Conservation (phyloP, 2,888 invertebrate species). For the Drosophila nr. perissopoda region DNA sequence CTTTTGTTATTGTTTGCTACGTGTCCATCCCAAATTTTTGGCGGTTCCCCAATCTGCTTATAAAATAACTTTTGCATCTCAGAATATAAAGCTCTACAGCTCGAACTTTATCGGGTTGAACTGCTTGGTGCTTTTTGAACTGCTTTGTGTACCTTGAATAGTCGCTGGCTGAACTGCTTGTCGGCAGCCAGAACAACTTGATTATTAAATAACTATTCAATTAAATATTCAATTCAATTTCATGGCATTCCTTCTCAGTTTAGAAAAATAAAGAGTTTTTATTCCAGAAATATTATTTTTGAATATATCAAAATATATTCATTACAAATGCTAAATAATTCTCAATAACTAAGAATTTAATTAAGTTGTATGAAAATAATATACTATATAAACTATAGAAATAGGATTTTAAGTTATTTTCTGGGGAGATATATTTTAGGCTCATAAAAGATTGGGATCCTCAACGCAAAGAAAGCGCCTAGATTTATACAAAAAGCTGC, state of each 20-base stretch:
- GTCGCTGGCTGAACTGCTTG: not conserved
- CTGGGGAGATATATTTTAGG: not conserved
- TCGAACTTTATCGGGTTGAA: not conserved
- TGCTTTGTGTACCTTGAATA: not conserved
- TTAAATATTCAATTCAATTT: not conserved
- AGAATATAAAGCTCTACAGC: not conserved
- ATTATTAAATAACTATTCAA: not conserved
- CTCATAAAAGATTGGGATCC: not conserved
- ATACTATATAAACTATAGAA: not conserved
- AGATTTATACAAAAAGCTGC: not conserved
- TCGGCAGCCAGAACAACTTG: not conserved
- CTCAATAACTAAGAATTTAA: not conserved
- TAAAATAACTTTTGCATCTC: not conserved
- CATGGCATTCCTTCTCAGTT: not conserved
- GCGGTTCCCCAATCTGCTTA: not conserved
- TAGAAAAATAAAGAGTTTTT: not conserved
- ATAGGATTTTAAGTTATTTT: not conserved
- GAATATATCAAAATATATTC: not conserved
- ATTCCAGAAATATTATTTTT: not conserved
- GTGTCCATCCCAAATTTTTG: not conserved
- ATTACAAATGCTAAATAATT: not conserved
- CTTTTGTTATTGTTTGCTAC: not conserved
- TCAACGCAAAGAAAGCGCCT: not conserved
- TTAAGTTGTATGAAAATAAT: not conserved
- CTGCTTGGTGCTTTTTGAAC: not conserved